Percentiles rank a stretch among this genome's conserved stretches.
These are phyloP conservation scores for Zapus hudsonius DNA, from an alignment of 2,113 vertebrate genomes.

Conservation along the genomic window DNA sequence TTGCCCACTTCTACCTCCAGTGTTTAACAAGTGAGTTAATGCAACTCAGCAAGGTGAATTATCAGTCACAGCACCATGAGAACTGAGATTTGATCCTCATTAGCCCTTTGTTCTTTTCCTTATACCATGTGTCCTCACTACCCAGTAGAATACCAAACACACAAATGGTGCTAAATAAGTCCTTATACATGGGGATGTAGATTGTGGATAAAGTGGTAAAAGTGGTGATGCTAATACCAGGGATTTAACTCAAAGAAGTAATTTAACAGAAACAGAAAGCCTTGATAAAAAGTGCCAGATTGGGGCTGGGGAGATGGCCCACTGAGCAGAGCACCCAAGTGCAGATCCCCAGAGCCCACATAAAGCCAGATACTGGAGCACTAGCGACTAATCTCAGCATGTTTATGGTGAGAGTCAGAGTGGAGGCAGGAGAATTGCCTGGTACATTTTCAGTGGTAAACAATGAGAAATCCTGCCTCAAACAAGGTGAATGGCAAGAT, in stretches of 20 bases:
- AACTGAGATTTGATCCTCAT: not conserved
- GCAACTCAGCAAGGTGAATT: not conserved
- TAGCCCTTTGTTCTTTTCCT: not conserved
- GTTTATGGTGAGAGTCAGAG: too few species aligned
- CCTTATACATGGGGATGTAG: not conserved
- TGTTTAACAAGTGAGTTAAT: not conserved
- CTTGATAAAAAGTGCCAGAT: not conserved
- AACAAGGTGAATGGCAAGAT: too few species aligned
- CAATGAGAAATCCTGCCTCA: too few species aligned
- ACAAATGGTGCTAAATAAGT: not conserved
- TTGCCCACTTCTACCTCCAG: not conserved
- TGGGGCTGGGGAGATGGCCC: too few species aligned
- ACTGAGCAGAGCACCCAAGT: too few species aligned
- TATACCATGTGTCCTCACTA: not conserved
- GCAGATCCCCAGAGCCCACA: too few species aligned
- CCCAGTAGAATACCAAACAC: not conserved
- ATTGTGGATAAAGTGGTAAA: not conserved
- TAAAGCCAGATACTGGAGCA: too few species aligned
- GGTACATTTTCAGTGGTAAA: too few species aligned
- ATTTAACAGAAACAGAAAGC: not conserved
- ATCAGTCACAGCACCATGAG: not conserved
- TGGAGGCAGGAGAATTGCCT: too few species aligned
- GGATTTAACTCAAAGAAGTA: constrained; percentile 6
- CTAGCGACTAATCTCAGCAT: too few species aligned
- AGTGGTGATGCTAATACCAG: not conserved